Base-by-base conservation (phyloP, 2,888 invertebrate genomes). In the Phlogophora meticulosa region DNA sequence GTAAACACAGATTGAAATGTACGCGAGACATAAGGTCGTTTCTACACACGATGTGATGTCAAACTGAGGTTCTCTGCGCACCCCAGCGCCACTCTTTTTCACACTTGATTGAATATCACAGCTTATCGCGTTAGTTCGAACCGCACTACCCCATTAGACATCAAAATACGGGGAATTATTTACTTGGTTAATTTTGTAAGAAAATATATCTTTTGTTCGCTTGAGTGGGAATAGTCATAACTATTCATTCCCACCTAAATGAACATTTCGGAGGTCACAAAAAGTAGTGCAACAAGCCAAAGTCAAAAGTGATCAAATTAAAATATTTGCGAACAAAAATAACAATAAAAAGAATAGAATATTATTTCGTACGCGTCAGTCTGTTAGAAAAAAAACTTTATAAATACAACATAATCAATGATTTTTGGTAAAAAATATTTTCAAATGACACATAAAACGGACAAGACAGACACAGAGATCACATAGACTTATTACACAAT, bases 381-480 rank as follows among this genome's bases (percentile, higher is more conserved):
- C 83, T 74, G 70, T 76, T 77, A 71, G 67, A 28, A 57, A 59
- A 74, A 58, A 28, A 65, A 4, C 17, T 69, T 64, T 82, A 70
- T 72, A 72, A 76, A 78, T 72, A 81, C 55, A 81, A 79, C 61
- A 76, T 74, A 70, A 55, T 79, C 59, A 68, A 58, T 66, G 49
- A 49, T 78, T 82, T 81, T 82, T 81, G 77, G 84, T 77, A 70
- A 38, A 73, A 71, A 34, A 57, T 55, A 48, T 53, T 46, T 65
- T 71, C 51, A 53, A 78, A 77, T 78, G 76, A 83, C 82, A 83
- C 83, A 78, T 53, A 67, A 51, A 58, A 76, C 45, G 72, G 74
- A 80, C 64, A 46, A 76, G 67, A 77, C 78, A 58, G 74, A 76
- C 63, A 80, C 56, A 80, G 78, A 83, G 81, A 81, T 81, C 81